Evolutionary conservation across 2,888 invertebrate species (phyloP).

Genomic region (Patella ulyssiponensis): DNA sequence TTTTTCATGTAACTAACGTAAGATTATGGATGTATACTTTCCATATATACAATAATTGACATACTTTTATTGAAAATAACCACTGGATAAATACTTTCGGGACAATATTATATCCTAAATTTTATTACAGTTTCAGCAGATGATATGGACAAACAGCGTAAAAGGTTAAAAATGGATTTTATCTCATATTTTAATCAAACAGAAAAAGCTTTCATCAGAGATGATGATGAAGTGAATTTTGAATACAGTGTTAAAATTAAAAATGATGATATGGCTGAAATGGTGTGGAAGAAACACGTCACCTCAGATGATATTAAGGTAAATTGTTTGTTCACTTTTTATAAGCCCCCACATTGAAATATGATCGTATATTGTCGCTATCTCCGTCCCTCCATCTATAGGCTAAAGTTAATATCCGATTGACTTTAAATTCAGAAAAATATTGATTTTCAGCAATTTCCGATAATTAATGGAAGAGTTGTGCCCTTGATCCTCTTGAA

Average conservation of each 20-base stretch:
- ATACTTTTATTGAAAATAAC: too few species aligned
- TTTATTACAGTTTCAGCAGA: conserved; percentile 52
- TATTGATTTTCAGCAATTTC: too few species aligned
- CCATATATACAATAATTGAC: too few species aligned
- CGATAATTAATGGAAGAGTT: too few species aligned
- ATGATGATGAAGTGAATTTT: conserved; percentile 43
- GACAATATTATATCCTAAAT: not conserved
- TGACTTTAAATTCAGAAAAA: too few species aligned
- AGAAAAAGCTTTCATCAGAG: conserved; percentile 54
- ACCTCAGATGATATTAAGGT: conserved; percentile 59
- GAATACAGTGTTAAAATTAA: conserved; percentile 51
- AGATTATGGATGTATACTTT: not conserved
- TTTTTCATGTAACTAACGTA: too few species aligned
- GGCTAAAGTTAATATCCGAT: too few species aligned
- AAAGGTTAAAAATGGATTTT: conserved; percentile 55
- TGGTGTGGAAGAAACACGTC: conserved; percentile 61
- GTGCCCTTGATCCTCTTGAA: too few species aligned
- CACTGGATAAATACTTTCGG: too few species aligned
- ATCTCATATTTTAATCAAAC: conserved; percentile 56
- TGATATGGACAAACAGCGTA: conserved; percentile 51
- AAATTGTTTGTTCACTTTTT: conserved; percentile 20
- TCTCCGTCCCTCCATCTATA: too few species aligned
- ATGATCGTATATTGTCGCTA: too few species aligned
- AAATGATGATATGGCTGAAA: conserved; percentile 40
- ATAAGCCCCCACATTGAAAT: too few species aligned